Evolutionary conservation across 2,113 vertebrate genomes (phyloP), one percentile per base, ranked within the genome.

Genomic region (Egretta garzetta): DNA sequence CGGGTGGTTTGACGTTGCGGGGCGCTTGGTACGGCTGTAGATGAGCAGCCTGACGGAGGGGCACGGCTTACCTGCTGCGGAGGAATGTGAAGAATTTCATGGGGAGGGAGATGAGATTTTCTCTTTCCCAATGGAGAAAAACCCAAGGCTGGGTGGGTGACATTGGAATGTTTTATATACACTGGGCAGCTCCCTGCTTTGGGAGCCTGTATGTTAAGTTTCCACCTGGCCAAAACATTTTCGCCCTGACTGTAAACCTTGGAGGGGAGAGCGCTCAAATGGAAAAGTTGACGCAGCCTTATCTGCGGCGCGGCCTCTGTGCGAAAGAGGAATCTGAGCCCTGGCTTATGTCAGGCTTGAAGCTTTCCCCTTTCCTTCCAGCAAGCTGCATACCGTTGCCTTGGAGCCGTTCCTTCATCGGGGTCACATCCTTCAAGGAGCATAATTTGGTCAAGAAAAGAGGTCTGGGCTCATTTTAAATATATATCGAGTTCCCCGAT

Each of bases 201-300:
- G 64, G 52, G 37, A 91, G 30, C 14, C n/a, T 33, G 10, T 8
- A 4, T 0, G 19, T n/a, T 63, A 4, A 4, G 37, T 71, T 94
- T 63, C 80, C 83, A 96, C 92, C 86, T 96, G 96, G 56, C 35
- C 86, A 52, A 60, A 86, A 74, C 55, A 26, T 94, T 92, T 67
- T 63, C 1, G 0, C 64, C 84, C 75, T 35, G 84, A 7, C 87
- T 90, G 59, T 86, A 49, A 95, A 88, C 63, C 30, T 55, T 37
- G 8, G 75, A 68, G 92, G 80, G 87, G 86, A 70, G 92, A 47
- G 75, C 3, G n/a, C 64, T 73, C 37, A 27, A 66, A 66, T 97
- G 97, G 97, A 97, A 95, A 97, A 97, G 92, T 71, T 96, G 95
- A 97, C n/a, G 27, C 64, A 43, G 80, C 80, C 83, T 96, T 96